Evolutionary conservation across 2,888 invertebrate genomes (phyloP).

Genomic region (Norana najaformis): DNA sequence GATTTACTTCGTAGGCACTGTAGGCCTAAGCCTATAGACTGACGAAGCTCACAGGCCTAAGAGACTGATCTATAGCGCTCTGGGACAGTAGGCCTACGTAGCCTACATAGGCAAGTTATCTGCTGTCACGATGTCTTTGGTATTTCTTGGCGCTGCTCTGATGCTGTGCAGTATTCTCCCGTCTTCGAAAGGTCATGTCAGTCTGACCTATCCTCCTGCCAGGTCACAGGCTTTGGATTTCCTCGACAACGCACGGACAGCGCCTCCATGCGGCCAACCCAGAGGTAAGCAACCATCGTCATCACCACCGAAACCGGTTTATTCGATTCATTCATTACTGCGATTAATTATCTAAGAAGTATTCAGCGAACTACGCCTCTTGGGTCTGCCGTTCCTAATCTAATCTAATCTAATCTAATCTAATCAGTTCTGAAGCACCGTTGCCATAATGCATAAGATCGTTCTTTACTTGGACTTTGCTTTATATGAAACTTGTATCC

Average conservation of each 20-base stretch:
- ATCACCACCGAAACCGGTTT: not conserved
- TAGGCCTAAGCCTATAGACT: no score
- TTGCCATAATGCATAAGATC: no score
- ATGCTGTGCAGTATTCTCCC: not conserved
- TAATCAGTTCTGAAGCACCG: no score
- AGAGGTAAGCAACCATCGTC: constrained; percentile 23
- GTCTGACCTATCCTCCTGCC: constrained; percentile 86
- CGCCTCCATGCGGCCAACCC: constrained; percentile 91
- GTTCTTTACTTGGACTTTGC: no score
- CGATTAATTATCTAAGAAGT: no score
- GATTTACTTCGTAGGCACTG: not conserved
- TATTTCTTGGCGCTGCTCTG: not conserved
- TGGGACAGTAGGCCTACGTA: not conserved
- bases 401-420: no score
- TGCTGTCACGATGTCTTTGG: not conserved
- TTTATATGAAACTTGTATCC: no score
- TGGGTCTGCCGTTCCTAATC: no score
- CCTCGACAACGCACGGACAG: constrained; percentile 85
- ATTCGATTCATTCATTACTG: not conserved
- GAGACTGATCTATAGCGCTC: not conserved
- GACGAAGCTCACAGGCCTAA: not conserved
- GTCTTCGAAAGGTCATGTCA: constrained; percentile 70
- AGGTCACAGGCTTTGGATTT: constrained; percentile 87
- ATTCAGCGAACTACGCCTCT: no score
- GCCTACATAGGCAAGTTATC: not conserved